These are phyloP conservation scores for Gambusia holbrooki DNA, from an alignment of 2,113 vertebrate genomes.

Conservation along the genomic window DNA sequence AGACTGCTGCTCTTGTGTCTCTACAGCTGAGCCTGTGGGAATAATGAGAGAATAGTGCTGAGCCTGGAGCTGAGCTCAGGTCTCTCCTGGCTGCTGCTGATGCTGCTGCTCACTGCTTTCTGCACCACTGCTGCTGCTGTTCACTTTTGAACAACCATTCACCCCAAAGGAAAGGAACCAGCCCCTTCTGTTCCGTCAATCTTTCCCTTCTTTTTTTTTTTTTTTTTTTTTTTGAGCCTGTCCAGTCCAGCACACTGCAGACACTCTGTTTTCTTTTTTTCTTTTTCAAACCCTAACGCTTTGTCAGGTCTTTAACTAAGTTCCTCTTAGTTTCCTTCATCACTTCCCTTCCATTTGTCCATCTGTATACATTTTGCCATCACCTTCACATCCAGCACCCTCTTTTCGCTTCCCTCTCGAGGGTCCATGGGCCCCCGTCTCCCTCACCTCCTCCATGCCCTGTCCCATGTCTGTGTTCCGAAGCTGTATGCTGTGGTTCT, in stretches of 20 bases:
- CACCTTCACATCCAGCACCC: conserved; percentile 56
- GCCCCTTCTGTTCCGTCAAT: conserved; percentile 46
- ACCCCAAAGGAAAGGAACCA: conserved; percentile 49
- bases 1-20: conserved; percentile 61
- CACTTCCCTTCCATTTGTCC: conserved; percentile 46
- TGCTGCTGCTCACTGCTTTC: conserved; percentile 18
- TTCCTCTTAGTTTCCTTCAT: conserved; percentile 53
- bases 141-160: conserved; percentile 30
- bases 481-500: conserved; percentile 99
- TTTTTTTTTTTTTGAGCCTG: conserved; percentile 12
- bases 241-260: conserved; percentile 42
- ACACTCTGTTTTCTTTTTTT: conserved; percentile 27
- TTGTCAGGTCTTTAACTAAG: conserved; percentile 71
- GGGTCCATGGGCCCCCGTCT: conserved; percentile 75
- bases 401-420: conserved; percentile 68
- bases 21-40: conserved; percentile 68
- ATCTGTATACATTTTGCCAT: conserved; percentile 38
- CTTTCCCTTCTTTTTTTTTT: conserved; percentile 36
- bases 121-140: conserved; percentile 17
- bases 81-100: conserved; percentile 53
- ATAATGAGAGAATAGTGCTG: conserved; percentile 73
- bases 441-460: conserved; percentile 88
- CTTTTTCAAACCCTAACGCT: conserved; percentile 3
- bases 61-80: conserved; percentile 70
- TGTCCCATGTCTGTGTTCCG: conserved; percentile 97